A percentile compares a stretch with the other conserved stretches of the same genome.
phyloP scores from a whole-genome alignment of 1,140 invertebrate genomes.

The Polypedilum vanderplanki region DNA sequence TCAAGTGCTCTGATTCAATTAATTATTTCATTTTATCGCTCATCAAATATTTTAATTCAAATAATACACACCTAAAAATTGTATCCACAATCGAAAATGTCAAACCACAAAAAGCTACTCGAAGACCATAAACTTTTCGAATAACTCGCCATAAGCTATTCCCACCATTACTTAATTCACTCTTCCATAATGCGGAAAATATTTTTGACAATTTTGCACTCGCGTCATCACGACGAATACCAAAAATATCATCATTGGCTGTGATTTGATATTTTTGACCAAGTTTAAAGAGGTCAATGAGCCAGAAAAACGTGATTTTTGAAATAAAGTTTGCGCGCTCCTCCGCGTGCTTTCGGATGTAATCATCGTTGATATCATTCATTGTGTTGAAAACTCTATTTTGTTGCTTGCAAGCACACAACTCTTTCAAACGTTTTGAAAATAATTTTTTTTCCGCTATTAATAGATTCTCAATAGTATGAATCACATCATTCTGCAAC shows the following conservation, averaged over 20 bases:
- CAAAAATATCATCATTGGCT: neutral
- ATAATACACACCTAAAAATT: conserved; percentile 8
- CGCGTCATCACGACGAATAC: neutral
- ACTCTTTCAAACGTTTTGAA: neutral
- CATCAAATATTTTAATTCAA: neutral
- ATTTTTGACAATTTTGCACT: neutral
- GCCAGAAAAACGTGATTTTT: conserved; percentile 15
- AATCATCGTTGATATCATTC: neutral
- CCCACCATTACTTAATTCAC: neutral
- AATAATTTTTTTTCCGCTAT: neutral
- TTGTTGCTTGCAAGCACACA: neutral
- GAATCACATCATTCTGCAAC: neutral
- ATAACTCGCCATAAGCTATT: conserved; percentile 15
- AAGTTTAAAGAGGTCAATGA: conserved; percentile 26
- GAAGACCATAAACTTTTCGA: neutral
- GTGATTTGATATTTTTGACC: neutral
- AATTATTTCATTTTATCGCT: no score
- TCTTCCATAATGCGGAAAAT: neutral
- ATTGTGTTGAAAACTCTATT: neutral
- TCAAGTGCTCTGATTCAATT: no score
- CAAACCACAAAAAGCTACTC: neutral
- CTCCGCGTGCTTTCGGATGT: neutral
- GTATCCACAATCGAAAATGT: neutral
- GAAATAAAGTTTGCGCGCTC: neutral
- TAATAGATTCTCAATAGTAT: neutral